Base-by-base conservation (phyloP, 2,113 vertebrate species). In the Cephalophus harveyi region DNA sequence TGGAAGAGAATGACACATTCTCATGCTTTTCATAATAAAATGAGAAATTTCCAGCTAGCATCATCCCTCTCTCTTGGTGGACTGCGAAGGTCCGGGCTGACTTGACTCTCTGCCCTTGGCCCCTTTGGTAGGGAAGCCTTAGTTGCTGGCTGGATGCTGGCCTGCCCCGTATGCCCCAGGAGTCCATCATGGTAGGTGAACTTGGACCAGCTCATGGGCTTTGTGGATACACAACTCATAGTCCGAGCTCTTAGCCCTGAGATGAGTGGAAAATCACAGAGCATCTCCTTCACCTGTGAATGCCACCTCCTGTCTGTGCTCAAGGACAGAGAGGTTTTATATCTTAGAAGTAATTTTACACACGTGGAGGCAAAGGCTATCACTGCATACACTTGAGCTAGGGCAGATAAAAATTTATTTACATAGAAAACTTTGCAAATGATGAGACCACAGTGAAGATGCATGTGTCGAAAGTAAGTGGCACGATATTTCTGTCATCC, bases 281-380 rank as follows among this genome's bases (percentile, higher is more conserved):
- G 93, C 83, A 36, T 82, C 48, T 52, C 79, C 40, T 1, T 28
- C 3, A 0, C 46, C 57, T 16, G 16, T 0, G 15, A 6, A 23
- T 8, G 11, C 3, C 40, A 2, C n/a, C 55, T 43, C 27, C 13
- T 36, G 33, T 8, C n/a, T 5, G 1, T 27, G 23, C 46, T 94
- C 79, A 21, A 82, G 67, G 74, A 74, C 67, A 40, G 46, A 86
- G 84, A 28, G 67, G 15, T 13, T 74, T 67, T 50, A 1, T 52
- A 15, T 84, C 67, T 87, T 59, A 78, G 36, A 87, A 74, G 28
- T 40, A 43, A 57, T 16, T 95, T 89, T 48, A 48, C 64, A 54
- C 36, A 0, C 30, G 19, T 0, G 33, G 12, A 82, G 50, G 3
- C 0, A 0, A 87, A 52, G 48, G 23, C 86, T 0, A 0, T 64